Evolutionary conservation across 2,113 vertebrate genomes (phyloP), one percentile per base, ranked within the genome.

Genomic region (Nothobranchius furzeri): DNA sequence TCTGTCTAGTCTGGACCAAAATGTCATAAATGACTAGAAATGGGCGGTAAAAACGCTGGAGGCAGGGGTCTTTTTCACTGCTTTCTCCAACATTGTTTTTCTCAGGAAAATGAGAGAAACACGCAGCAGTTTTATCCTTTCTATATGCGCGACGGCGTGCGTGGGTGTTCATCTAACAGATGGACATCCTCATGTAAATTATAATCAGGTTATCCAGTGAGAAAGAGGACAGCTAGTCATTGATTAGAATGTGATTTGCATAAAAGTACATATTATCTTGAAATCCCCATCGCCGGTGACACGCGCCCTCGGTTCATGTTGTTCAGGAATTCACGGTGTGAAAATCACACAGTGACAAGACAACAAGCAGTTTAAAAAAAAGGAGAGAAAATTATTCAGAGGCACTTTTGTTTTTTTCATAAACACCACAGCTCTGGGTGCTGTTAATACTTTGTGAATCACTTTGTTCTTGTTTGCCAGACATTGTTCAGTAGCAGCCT

Each of bases 171-270:
- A 76, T 78, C 72, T 62, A 86, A 80, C 79, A 89, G 85, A 90
- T 90, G 86, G 82, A 85, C 78, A 70, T 57, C 76, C 79, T 79
- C 81, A 84, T 89, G 81, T 85, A 87, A 85, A 85, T 90, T 82
- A 85, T 83, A 86, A 79, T 83, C 85, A 85, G 83, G 77, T 86
- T 87, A 89, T 86, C 77, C 75, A 81, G 35, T 66, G 73, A 78
- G 67, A 70, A 87, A 73, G 85, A 69, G 73, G 75, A 81, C 78
- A 69, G 77, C 77, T 83, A 76, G 76, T 80, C 64, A 64, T 40
- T 86, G 80, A 87, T 68, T 58, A 76, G 47, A 64, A 65, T 60
- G 58, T 20, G 1, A 86, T 89, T 89, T 85, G 74, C 81, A 82
- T 86, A 57, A 81, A 83, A 79, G 72, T 77, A 73, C 70, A 79